Conservation (phyloP, 2,113 vertebrate genomes). For the Dolichotis patagonum region DNA sequence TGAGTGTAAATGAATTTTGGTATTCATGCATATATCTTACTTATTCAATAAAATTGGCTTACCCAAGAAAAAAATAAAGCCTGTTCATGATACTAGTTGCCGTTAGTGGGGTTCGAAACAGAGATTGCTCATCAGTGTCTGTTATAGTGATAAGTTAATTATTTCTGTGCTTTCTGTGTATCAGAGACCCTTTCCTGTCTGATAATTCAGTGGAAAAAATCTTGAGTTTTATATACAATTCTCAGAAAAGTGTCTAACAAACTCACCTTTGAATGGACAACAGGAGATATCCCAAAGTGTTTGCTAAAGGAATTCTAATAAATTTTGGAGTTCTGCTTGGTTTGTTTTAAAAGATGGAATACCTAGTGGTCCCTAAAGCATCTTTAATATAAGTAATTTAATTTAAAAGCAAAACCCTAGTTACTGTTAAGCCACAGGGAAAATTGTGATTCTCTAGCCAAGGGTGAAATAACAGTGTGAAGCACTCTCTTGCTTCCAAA, state of each 20-base stretch:
- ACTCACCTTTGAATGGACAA: background rate
- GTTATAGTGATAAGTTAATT: background rate
- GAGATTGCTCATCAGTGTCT: background rate
- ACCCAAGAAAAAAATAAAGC: background rate
- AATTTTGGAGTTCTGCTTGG: conserved; percentile 18
- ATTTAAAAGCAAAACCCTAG: conserved; percentile 47
- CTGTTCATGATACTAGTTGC: background rate
- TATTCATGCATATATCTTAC: background rate
- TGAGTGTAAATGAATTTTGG: background rate
- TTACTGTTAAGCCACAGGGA: conserved; percentile 8
- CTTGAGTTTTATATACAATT: background rate
- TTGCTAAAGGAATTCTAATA: background rate
- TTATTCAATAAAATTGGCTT: background rate
- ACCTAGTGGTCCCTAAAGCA: background rate
- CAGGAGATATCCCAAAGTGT: background rate
- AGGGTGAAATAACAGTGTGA: background rate
- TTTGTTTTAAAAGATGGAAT: conserved; percentile 12
- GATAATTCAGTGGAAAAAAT: background rate
- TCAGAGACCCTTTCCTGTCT: background rate
- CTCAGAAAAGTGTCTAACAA: conserved; percentile 2
- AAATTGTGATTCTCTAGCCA: conserved; percentile 2
- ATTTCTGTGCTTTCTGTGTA: background rate
- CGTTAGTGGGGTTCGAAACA: background rate
- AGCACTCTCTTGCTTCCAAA: background rate
- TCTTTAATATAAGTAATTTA: conserved; percentile 48